Conservation (phyloP, 2,113 vertebrate species). For the Petaurus breviceps region DNA sequence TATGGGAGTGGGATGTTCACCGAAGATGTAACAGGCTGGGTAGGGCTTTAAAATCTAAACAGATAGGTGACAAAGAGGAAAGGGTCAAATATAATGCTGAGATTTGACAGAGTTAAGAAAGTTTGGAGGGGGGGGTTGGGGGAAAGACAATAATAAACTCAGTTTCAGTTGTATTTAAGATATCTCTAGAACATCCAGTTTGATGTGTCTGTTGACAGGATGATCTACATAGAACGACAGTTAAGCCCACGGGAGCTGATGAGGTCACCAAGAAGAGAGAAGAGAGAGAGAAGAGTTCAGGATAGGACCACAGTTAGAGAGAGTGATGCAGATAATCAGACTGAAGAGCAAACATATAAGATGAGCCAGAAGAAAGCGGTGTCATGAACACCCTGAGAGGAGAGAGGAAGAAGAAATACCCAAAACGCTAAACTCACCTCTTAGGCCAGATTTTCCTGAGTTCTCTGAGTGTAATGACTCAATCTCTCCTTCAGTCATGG, state of each 20-base stretch:
- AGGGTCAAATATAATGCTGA: background rate
- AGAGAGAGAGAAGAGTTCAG: too few species aligned
- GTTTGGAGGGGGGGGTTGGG: background rate
- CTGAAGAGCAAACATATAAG: too few species aligned
- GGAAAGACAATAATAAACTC: background rate
- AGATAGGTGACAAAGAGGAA: background rate
- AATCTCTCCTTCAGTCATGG: slow-evolving; percentile 99
- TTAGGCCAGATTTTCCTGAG: slow-evolving; percentile 93
- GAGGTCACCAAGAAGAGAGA: too few species aligned
- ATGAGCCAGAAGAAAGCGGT: background rate
- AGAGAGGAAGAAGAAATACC: background rate
- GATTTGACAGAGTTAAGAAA: background rate
- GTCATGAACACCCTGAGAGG: background rate
- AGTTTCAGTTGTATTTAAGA: background rate
- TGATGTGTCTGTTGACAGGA: background rate
- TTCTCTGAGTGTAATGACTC: slow-evolving; percentile 98
- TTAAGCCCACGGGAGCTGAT: background rate
- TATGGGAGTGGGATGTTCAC: background rate
- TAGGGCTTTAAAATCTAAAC: background rate
- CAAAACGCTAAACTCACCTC: slow-evolving; percentile 83
- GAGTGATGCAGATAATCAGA: background rate
- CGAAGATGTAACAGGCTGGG: background rate
- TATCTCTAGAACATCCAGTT: too few species aligned
- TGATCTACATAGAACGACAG: background rate
- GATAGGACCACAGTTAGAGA: background rate